Evolutionary conservation across 2,888 invertebrate species (phyloP), one percentile per base, ranked within the genome.

Genomic region (Andrena chrysosceles): DNA sequence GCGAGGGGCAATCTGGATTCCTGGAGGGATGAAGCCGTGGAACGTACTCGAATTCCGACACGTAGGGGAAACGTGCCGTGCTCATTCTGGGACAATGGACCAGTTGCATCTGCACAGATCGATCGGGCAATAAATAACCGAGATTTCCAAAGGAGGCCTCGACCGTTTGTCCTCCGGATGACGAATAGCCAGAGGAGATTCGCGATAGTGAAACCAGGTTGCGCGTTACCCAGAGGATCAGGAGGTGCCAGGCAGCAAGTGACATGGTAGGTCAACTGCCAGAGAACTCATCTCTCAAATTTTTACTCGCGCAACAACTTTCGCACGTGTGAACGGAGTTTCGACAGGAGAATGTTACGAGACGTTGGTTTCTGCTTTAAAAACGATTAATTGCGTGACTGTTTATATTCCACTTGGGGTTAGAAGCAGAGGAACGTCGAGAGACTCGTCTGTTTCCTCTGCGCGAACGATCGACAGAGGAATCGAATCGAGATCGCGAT

Each of bases 11-110:
- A 23, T 85, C 77, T 0, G 90, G 90, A 83, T 91, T 91, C 63
- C 81, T 86, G 59, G 90, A 89, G 10, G 91, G 91, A 79, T 91
- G 91, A 59, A 86, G 83, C 16, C 80, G 71, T 29, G 91, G 87
- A 10, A 75, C 63, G 67, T 90, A 88, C 35, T 84, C 81, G 62
- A 91, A 90, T 62, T 88, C 85, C 67, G 90, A 90, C 75, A 88
- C 77, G 70, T 90, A 89, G 20, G 88, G 85, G 5, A 69, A 81
- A 29, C 54, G 78, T 10, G 81, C 35, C 52, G 76, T 66, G 64
- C 75, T 85, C 81, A 86, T 88, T 63, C 70, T 81, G 23, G 85
- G 70, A 73, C 52, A 73, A 77, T 64, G 68, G 76, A 77, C 77
- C 68, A 87, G 66, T 78, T 78, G 63, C 82, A 89, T 81, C 85